These are phyloP conservation scores for Aradophagus sp. DNA, from an alignment of 1,140 invertebrate species.

Conservation along the genomic window DNA sequence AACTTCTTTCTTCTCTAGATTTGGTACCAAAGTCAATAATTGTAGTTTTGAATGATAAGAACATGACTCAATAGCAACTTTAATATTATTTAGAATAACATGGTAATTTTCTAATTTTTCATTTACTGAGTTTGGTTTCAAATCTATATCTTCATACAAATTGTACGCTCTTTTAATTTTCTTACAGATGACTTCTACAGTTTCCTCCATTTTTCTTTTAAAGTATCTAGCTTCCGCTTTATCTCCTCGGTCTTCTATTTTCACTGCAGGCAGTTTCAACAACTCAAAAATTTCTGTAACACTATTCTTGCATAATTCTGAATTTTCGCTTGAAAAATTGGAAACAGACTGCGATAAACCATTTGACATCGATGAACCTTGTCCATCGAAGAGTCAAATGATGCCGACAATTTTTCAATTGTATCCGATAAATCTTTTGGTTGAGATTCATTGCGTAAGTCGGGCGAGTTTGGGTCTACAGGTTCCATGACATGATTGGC, in stretches of 20 bases:
- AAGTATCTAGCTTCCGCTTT: neutral
- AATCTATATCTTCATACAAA: neutral
- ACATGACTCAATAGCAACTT: constrained; percentile 7
- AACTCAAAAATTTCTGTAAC: neutral
- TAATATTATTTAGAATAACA: constrained; percentile 11
- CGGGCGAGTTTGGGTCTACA: no score
- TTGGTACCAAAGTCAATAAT: constrained; percentile 17
- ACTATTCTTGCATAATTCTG: neutral
- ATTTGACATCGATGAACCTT: no score
- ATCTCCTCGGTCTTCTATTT: neutral
- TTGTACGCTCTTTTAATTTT: constrained; percentile 21
- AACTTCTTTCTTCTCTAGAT: constrained; percentile 3
- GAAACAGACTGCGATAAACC: constrained; percentile 1
- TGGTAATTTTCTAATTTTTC: constrained; percentile 9
- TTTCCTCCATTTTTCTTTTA: constrained; percentile 21
- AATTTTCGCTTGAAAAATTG: neutral
- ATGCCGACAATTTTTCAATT: no score
- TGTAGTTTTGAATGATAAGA: constrained; percentile 9
- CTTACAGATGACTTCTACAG: constrained; percentile 6
- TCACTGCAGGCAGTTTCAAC: neutral
- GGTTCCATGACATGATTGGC: no score
- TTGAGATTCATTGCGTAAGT: no score
- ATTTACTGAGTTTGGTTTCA: neutral
- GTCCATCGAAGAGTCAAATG: no score
- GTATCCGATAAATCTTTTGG: no score